A percentile compares a stretch with the other conserved stretches of the same genome.
These are phyloP conservation scores for Phenacoccus solenopsis DNA, from an alignment of 1,140 invertebrate genomes.

Conservation along the genomic window DNA sequence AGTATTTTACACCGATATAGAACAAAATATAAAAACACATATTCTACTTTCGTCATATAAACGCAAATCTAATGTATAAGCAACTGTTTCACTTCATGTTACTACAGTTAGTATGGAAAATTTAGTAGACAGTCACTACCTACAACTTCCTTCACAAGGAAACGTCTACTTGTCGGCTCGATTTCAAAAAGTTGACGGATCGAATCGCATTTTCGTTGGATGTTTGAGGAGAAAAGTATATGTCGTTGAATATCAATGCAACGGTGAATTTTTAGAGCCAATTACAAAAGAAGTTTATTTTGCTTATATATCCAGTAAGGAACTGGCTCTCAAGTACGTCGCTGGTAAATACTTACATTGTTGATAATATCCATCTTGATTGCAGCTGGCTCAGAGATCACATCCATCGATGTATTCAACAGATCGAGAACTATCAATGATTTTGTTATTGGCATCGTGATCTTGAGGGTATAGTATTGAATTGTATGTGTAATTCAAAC, in stretches of 20 bases:
- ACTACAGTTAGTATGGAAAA: no score
- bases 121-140: neutral
- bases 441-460: neutral
- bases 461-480: neutral
- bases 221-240: neutral
- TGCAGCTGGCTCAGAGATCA: neutral
- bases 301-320: slow-evolving; percentile 1
- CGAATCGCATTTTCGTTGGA: neutral
- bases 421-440: neutral
- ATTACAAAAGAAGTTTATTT: slow-evolving; percentile 1
- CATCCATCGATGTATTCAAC: neutral
- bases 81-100: no score
- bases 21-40: no score
- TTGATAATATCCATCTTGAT: neutral
- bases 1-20: no score
- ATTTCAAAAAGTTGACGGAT: neutral
- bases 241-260: neutral
- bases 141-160: neutral
- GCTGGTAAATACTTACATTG: neutral
- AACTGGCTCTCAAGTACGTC: neutral
- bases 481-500: neutral
- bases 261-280: neutral
- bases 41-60: no score
- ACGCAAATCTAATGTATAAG: no score
- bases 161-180: neutral